Base-by-base conservation (phyloP, 2,888 invertebrate genomes). In the Lasioglossum malachurum region DNA sequence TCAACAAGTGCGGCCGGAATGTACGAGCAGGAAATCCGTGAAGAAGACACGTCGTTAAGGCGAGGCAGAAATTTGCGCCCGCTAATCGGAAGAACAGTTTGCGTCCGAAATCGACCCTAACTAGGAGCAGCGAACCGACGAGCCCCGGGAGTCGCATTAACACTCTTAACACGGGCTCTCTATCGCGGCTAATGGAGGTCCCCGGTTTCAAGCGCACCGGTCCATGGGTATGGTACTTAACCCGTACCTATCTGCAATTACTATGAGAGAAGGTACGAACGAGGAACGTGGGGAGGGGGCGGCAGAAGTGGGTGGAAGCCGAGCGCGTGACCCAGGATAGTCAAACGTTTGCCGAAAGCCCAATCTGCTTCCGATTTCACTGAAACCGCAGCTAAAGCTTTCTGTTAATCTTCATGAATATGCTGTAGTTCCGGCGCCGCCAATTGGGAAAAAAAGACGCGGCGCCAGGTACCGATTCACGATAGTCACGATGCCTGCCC, bases 141-240 rank as follows among this genome's bases (percentile, higher is more conserved):
- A 89, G 87, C 85, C 90, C 88, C 90, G 77, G 75, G 87, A 91
- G 91, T 89, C 90, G 91, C 92, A 93, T 94, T 93, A 93, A 91
- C 92, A 93, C 92, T 92, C 92, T 91, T 90, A 92, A 91, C 92
- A 90, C 89, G 89, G 89, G 90, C 92, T 92, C 92, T 93, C 93
- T 92, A 91, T 93, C 92, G 91, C 87, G 74, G 92, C 92, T 93
- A 93, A 94, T 94, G 93, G 93, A 93, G 94, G 92, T 93, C 90
- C 91, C 87, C 90, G 88, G 91, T 88, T 87, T 85, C 89, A 85
- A 87, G 86, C 84, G 87, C 78, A 84, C 75, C 78, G 86, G 87
- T 83, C 87, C 91, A 88, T 87, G 91, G 91, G 90, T 87, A 89
- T 86, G 92, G 89, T 91, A 91, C 91, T 93, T 92, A 92, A 90